Percentiles rank a stretch among this genome's conserved stretches.
These are phyloP conservation scores for Poeciliopsis retropinna DNA, from an alignment of 2,113 vertebrate genomes.

Conservation along the genomic window DNA sequence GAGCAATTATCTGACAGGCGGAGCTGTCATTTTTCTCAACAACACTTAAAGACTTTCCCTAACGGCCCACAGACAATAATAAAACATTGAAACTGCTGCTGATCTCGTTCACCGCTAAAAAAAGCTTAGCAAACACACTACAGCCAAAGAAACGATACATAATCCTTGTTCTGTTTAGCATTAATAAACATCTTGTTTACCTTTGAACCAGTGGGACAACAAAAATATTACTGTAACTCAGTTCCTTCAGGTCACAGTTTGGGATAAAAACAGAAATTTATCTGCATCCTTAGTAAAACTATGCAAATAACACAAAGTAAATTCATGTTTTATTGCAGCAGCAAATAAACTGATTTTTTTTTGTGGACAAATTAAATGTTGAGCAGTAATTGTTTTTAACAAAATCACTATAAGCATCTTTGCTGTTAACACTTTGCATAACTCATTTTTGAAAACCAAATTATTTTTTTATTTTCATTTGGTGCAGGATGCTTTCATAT, in stretches of 20 bases:
- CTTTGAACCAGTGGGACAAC: neutral
- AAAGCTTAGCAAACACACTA: neutral
- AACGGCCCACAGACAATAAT: conserved; percentile 6
- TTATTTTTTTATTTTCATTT: no score
- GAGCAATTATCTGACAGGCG: conserved; percentile 43
- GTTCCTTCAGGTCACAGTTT: conserved; percentile 6
- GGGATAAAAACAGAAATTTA: neutral
- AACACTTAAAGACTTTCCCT: conserved; percentile 25
- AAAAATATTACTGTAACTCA: neutral
- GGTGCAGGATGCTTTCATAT: no score
- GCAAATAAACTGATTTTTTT: no score
- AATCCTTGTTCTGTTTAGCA: conserved; percentile 3
- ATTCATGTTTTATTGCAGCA: neutral
- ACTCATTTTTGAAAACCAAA: no score
- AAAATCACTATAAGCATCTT: no score
- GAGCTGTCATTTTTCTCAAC: conserved; percentile 39
- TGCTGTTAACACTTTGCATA: no score
- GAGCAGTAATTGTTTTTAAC: no score
- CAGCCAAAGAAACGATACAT: conserved; percentile 4
- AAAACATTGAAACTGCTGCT: conserved; percentile 10
- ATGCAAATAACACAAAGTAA: neutral
- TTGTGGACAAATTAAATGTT: no score
- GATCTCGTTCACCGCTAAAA: neutral
- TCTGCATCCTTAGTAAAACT: neutral
- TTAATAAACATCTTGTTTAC: conserved; percentile 20